Evolutionary conservation across 2,888 invertebrate genomes (phyloP).

Genomic region (Tortrix viridana): DNA sequence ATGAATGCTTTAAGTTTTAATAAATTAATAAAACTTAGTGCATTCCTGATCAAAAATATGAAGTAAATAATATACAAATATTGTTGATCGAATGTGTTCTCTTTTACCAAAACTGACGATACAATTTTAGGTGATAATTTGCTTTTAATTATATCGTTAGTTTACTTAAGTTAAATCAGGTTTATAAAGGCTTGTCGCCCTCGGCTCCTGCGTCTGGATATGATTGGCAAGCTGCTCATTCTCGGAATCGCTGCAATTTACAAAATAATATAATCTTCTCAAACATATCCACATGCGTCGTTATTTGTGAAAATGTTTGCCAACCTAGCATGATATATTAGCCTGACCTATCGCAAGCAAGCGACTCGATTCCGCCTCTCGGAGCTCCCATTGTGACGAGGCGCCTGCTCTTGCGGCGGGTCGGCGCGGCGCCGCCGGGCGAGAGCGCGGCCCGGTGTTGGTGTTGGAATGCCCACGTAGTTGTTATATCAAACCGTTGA

Average conservation of each 20-base stretch:
- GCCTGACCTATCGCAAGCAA: constrained; percentile 32
- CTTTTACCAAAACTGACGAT: too few species aligned
- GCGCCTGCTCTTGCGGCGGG: constrained; percentile 20
- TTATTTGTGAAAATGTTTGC: constrained; percentile 17
- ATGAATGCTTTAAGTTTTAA: too few species aligned
- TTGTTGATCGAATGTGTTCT: too few species aligned
- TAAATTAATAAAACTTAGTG: too few species aligned
- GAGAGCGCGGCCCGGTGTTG: constrained; percentile 40
- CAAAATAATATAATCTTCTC: not conserved
- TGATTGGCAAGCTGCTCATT: too few species aligned
- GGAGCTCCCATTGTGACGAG: not conserved
- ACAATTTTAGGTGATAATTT: too few species aligned
- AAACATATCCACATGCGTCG: constrained; percentile 23
- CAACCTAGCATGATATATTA: constrained; percentile 39
- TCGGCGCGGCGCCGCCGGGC: constrained; percentile 17
- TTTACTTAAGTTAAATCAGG: too few species aligned
- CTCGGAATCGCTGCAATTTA: not conserved
- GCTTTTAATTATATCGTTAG: too few species aligned
- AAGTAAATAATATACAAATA: too few species aligned
- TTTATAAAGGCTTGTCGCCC: too few species aligned
- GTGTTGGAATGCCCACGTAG: constrained; percentile 27
- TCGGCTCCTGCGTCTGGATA: too few species aligned
- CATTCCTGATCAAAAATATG: too few species aligned
- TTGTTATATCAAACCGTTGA: not conserved
- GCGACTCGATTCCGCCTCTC: not conserved